Conservation (phyloP, 2,888 invertebrate genomes). For the Tenthredo scrophulariae region DNA sequence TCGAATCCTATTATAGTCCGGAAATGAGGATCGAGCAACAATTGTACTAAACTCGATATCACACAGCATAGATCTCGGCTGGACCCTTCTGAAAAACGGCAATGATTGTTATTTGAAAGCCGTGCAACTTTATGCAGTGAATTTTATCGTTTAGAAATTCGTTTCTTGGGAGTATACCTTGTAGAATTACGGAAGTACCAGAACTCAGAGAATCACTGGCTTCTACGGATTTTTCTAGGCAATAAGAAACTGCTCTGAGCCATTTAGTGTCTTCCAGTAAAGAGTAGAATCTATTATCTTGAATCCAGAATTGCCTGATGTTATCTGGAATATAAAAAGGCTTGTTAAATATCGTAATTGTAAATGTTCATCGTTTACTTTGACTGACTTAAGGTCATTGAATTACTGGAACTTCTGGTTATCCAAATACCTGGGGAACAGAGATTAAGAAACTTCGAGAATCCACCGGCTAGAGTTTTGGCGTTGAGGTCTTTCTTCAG, state of each 20-base stretch:
- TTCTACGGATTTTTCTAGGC: conserved; percentile 87
- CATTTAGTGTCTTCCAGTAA: conserved; percentile 91
- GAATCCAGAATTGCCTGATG: conserved; percentile 81
- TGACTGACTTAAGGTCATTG: neutral
- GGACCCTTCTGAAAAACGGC: conserved; percentile 81
- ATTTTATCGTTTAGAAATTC: neutral
- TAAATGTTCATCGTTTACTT: neutral
- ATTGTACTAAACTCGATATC: conserved; percentile 91
- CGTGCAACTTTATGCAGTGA: neutral
- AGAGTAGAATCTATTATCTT: conserved; percentile 91
- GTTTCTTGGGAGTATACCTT: conserved; percentile 82
- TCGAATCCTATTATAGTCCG: conserved; percentile 93
- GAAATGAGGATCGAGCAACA: conserved; percentile 91
- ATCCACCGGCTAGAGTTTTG: conserved; percentile 72
- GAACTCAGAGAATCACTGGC: conserved; percentile 84
- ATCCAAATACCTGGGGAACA: conserved; percentile 72
- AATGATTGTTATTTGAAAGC: neutral
- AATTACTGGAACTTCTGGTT: neutral
- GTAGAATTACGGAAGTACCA: conserved; percentile 90
- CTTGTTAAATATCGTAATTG: neutral
- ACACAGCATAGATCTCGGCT: conserved; percentile 94
- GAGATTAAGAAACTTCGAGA: conserved; percentile 71
- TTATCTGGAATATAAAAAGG: conserved; percentile 71
- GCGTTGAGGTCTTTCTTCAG: conserved; percentile 81
- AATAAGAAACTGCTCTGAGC: conserved; percentile 89